A percentile compares a stretch with the other conserved stretches of the same genome.
Conservation (phyloP, 2,888 invertebrate genomes). For the Acanthacorydalis orientalis region DNA sequence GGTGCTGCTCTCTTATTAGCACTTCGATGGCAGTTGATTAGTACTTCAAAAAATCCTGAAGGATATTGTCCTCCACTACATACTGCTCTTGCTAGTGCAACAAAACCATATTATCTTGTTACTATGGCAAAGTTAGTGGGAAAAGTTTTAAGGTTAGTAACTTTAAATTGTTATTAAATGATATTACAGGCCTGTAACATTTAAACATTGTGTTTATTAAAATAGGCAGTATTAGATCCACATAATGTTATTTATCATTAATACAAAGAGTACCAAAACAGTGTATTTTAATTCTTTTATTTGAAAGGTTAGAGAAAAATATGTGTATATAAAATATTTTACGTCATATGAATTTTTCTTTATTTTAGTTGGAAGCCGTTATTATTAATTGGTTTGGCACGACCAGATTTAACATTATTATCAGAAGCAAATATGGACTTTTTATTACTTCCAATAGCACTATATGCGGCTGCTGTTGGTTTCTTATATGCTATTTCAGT, state of each 20-base stretch:
- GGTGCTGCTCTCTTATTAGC: slow-evolving; percentile 45
- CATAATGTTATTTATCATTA: no score
- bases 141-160: slow-evolving; percentile 29
- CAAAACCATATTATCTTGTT: slow-evolving; percentile 38
- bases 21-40: slow-evolving; percentile 33
- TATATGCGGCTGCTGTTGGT: slow-evolving; percentile 45
- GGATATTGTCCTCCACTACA: slow-evolving; percentile 34
- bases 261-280: no score
- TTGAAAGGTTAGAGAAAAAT: no score
- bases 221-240: no score
- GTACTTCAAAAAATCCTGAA: slow-evolving; percentile 17
- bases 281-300: no score
- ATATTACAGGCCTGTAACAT: not conserved
- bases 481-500: slow-evolving; percentile 36
- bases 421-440: slow-evolving; percentile 22
- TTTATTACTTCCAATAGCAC: slow-evolving; percentile 36
- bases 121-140: slow-evolving; percentile 31
- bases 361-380: slow-evolving; percentile 10
- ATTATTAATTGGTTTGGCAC: slow-evolving; percentile 12
- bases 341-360: not conserved
- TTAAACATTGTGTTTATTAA: slow-evolving; percentile 7
- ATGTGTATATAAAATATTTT: no score
- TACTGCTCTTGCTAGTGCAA: slow-evolving; percentile 37
- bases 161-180: slow-evolving; percentile 9
- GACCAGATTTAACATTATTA: slow-evolving; percentile 18